Conservation (phyloP, 1,140 invertebrate species). For the Sarcophaga peregrina region DNA sequence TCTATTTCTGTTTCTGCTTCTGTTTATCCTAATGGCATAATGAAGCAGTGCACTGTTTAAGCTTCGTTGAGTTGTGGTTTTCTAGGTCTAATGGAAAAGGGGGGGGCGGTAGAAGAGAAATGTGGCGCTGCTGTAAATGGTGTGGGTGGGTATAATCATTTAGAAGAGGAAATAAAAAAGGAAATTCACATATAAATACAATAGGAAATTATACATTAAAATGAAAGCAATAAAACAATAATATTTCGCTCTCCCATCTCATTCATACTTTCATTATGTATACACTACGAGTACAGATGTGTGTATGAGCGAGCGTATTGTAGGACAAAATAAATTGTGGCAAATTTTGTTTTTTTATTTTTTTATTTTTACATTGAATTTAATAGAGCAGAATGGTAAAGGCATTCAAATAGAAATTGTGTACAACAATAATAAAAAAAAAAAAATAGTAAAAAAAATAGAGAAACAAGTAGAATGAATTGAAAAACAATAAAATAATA, state of each 20-base stretch:
- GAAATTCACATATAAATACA: slow-evolving; percentile 24
- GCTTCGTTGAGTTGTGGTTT: no score
- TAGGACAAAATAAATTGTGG: neutral
- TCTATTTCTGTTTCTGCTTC: neutral
- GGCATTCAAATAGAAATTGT: neutral
- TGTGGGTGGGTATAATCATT: neutral
- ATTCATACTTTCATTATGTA: neutral
- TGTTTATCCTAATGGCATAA: neutral
- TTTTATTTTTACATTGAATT: neutral
- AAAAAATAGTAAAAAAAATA: neutral
- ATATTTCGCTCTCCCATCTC: neutral
- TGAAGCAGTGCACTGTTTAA: neutral
- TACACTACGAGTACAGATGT: no score
- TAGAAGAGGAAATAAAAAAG: slow-evolving; percentile 13
- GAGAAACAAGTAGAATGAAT: no score
- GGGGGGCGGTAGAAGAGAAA: neutral
- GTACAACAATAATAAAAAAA: neutral
- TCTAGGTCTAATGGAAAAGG: neutral
- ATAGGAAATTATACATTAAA: slow-evolving; percentile 20
- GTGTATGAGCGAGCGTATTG: neutral
- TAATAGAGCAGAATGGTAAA: slow-evolving; percentile 17
- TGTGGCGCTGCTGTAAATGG: neutral
- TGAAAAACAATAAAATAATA: no score
- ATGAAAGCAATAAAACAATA: neutral
- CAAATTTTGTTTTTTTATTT: neutral